Conservation (phyloP, 2,888 invertebrate genomes). For the Hypercompe scribonia region DNA sequence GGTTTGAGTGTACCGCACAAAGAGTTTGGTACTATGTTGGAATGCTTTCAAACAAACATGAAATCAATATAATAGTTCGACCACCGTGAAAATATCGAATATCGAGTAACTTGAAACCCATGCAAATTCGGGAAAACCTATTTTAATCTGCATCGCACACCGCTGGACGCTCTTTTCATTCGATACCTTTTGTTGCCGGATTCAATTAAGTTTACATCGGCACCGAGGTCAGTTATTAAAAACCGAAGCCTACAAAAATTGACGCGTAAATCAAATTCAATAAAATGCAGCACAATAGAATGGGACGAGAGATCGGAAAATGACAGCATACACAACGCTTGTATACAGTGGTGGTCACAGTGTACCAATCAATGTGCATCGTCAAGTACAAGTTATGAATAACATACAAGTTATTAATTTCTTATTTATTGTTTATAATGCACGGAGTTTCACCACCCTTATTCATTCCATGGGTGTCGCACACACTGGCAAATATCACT, state of each 20-base stretch:
- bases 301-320: slow-evolving; percentile 71
- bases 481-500: no score
- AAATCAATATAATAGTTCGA: slow-evolving; percentile 71
- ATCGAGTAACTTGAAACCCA: slow-evolving; percentile 80
- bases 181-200: slow-evolving; percentile 84
- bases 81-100: slow-evolving; percentile 79
- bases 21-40: slow-evolving; percentile 27
- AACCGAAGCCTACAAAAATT: slow-evolving; percentile 85
- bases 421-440: no score
- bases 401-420: background rate
- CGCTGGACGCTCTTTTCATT: slow-evolving; percentile 85
- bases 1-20: background rate
- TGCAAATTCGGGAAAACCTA: slow-evolving; percentile 84
- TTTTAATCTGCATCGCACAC: slow-evolving; percentile 86
- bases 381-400: slow-evolving; percentile 21
- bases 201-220: slow-evolving; percentile 87
- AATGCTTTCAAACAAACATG: slow-evolving; percentile 55
- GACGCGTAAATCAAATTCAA: slow-evolving; percentile 85
- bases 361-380: slow-evolving; percentile 35
- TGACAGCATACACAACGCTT: slow-evolving; percentile 72
- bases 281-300: slow-evolving; percentile 81
- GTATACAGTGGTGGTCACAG: slow-evolving; percentile 43
- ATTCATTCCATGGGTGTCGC: no score
- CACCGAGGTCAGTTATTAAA: slow-evolving; percentile 86
- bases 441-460: no score